A percentile compares a stretch with the other conserved stretches of the same genome.
Conservation (phyloP, 1,140 invertebrate species). For the Epicauta chinensis region DNA sequence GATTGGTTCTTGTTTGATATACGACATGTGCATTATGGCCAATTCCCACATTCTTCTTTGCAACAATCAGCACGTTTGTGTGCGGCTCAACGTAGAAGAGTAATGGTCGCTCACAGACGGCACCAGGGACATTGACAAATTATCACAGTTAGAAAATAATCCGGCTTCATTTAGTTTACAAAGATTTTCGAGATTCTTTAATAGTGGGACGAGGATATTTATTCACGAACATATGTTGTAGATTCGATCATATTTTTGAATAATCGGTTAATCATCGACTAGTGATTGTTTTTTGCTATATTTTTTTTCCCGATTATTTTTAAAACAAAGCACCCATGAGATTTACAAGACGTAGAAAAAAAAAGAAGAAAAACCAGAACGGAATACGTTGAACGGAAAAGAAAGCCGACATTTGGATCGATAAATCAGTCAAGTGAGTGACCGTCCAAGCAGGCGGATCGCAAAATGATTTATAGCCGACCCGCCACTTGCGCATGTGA, state of each 20-base stretch:
- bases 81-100: constrained; percentile 26
- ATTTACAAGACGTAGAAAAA: constrained; percentile 8
- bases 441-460: constrained; percentile 36
- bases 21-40: neutral
- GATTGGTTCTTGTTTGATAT: constrained; percentile 4
- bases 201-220: too few species aligned
- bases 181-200: too few species aligned
- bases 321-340: neutral
- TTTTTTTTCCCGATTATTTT: constrained; percentile 8
- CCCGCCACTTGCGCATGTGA: constrained; percentile 40
- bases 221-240: too few species aligned
- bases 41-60: constrained; percentile 31
- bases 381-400: constrained; percentile 12
- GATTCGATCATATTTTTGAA: too few species aligned
- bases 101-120: constrained; percentile 32
- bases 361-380: constrained; percentile 21
- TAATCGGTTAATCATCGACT: too few species aligned
- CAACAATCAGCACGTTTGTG: constrained; percentile 33
- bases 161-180: constrained; percentile 28
- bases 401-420: constrained; percentile 36
- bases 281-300: too few species aligned
- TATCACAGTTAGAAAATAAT: constrained; percentile 33
- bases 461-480: constrained; percentile 38
- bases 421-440: constrained; percentile 41
- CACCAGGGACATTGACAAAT: constrained; percentile 29